phyloP scores from a whole-genome alignment of 2,888 invertebrate species.

The Lepeophtheirus nordmannii region DNA sequence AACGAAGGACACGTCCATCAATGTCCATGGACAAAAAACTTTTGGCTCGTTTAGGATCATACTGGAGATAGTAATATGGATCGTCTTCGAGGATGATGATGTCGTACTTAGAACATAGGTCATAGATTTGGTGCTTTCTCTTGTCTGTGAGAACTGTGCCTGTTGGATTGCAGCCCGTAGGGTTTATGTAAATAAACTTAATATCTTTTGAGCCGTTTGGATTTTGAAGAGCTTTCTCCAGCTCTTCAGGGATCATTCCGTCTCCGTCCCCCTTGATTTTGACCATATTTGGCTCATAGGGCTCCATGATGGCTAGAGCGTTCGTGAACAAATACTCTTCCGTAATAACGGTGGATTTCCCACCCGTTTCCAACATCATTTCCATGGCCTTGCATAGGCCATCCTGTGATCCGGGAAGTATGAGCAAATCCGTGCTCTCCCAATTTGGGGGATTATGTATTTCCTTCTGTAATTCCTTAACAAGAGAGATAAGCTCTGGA shows the following conservation, averaged over 20 bases:
- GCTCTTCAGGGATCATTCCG: constrained; percentile 3
- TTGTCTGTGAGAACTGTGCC: constrained; percentile 50
- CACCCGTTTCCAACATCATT: constrained; percentile 44
- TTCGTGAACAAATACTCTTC: background rate
- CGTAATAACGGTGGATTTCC: constrained; percentile 41
- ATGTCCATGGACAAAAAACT: constrained; percentile 57
- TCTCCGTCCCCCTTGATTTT: background rate
- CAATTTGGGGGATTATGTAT: constrained; percentile 43
- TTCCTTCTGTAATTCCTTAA: background rate
- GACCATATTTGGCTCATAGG: background rate
- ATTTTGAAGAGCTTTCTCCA: background rate
- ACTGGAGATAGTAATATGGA: constrained; percentile 63
- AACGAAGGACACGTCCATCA: constrained; percentile 55
- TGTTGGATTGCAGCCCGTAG: constrained; percentile 60
- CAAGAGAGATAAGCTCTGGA: background rate
- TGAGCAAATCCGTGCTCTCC: constrained; percentile 41
- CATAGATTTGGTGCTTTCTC: constrained; percentile 52
- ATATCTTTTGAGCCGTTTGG: background rate
- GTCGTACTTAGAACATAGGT: constrained; percentile 56
- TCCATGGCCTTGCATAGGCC: constrained; percentile 59
- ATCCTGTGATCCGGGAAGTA: constrained; percentile 61
- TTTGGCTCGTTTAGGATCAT: constrained; percentile 41
- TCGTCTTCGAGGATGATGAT: constrained; percentile 65
- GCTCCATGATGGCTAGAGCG: background rate
- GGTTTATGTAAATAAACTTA: constrained; percentile 49